phyloP scores from a whole-genome alignment of 1,140 invertebrate genomes.

The Cylas formicarius region DNA sequence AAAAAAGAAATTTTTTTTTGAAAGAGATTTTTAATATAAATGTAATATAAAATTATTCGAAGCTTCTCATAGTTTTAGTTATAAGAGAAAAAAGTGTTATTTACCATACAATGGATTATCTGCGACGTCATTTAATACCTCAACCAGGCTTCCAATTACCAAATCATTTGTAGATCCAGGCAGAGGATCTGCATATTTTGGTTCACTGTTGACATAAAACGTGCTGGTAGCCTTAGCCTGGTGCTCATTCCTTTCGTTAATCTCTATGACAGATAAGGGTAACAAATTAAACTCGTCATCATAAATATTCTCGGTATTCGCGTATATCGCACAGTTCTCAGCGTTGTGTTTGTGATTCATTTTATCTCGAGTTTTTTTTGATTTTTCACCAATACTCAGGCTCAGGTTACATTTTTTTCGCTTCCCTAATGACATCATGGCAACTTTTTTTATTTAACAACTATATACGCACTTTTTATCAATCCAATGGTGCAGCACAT shows the following conservation, averaged over 20 bases:
- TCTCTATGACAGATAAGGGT: conserved; percentile 39
- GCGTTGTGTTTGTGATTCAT: conserved; percentile 6
- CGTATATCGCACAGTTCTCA: conserved; percentile 26
- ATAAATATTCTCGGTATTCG: conserved; percentile 26
- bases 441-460: background rate
- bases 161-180: conserved; percentile 46
- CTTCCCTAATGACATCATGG: conserved; percentile 15
- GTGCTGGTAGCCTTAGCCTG: conserved; percentile 20
- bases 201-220: conserved; percentile 26
- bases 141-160: conserved; percentile 66
- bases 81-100: background rate
- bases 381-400: conserved; percentile 12
- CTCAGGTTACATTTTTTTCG: conserved; percentile 10
- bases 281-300: conserved; percentile 33
- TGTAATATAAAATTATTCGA: background rate
- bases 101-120: conserved; percentile 52
- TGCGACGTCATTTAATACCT: conserved; percentile 56
- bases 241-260: conserved; percentile 33
- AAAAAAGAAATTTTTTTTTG: no score
- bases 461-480: conserved; percentile 27
- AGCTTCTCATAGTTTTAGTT: background rate
- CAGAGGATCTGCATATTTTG: conserved; percentile 30
- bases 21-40: no score
- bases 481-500: conserved; percentile 28
- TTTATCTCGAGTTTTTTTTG: background rate